phyloP scores from a whole-genome alignment of 2,797 vertebrate species.

The Anas capensis region DNA sequence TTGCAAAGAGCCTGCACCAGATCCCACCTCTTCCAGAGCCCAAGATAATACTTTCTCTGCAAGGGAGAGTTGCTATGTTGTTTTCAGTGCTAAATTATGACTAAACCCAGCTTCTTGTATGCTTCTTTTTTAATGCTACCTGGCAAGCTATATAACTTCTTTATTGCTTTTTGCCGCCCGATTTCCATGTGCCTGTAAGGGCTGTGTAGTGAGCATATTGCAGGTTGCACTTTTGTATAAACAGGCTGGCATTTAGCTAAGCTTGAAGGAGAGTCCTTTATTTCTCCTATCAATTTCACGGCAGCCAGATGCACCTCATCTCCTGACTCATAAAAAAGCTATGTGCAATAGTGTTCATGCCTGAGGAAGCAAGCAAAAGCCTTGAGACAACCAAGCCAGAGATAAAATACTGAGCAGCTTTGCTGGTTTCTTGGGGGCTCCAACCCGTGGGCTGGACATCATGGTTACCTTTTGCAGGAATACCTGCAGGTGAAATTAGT shows the following conservation, averaged over 20 bases:
- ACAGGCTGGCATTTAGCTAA: neutral
- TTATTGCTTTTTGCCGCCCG: neutral
- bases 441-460: accelerated
- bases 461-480: neutral
- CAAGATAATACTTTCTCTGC: neutral
- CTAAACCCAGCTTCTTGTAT: neutral
- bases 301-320: neutral
- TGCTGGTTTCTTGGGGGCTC: neutral
- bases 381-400: neutral
- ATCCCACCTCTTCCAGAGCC: neutral
- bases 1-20: neutral
- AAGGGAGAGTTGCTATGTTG: neutral
- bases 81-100: neutral
- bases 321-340: neutral
- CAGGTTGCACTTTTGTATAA: neutral
- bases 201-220: neutral
- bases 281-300: neutral
- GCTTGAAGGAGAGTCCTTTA: neutral
- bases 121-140: neutral
- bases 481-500: neutral
- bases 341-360: accelerated
- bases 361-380: neutral
- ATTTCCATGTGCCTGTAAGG: neutral
- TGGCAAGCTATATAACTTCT: neutral
- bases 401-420: neutral